phyloP scores from a whole-genome alignment of 2,888 invertebrate genomes.

The Auanema sp. region DNA sequence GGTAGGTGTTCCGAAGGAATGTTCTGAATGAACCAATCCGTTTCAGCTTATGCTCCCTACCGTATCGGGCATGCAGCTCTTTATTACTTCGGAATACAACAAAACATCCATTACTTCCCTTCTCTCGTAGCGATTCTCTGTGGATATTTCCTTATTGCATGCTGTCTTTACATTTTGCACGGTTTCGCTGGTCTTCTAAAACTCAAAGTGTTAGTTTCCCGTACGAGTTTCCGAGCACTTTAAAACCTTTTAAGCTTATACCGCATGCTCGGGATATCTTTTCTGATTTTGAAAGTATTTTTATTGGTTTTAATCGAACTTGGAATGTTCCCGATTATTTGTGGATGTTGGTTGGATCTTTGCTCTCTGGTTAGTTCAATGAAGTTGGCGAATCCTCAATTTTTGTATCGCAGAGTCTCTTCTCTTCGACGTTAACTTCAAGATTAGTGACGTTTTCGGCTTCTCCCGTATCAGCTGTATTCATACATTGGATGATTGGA shows the following conservation, averaged over 20 bases:
- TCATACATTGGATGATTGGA: slow-evolving; percentile 97
- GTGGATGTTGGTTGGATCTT: slow-evolving; percentile 98
- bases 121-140: slow-evolving; percentile 42
- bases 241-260: slow-evolving; percentile 39
- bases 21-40: too few relatives aligned
- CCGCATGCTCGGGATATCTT: slow-evolving; percentile 74
- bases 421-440: slow-evolving; percentile 74
- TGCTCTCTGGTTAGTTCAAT: slow-evolving; percentile 77
- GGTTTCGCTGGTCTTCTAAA: slow-evolving; percentile 80
- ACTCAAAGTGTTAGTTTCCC: slow-evolving; percentile 74
- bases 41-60: slow-evolving; percentile 86
- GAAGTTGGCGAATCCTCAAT: slow-evolving; percentile 26
- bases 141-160: slow-evolving; percentile 85
- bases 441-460: slow-evolving; percentile 83
- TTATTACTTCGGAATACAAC: slow-evolving; percentile 73
- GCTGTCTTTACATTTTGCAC: slow-evolving; percentile 80
- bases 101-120: slow-evolving; percentile 72
- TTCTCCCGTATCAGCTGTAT: slow-evolving; percentile 93
- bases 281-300: slow-evolving; percentile 74
- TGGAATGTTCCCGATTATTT: slow-evolving; percentile 90
- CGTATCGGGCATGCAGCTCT: slow-evolving; percentile 87
- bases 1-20: slow-evolving; percentile 65
- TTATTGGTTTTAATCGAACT: slow-evolving; percentile 93
- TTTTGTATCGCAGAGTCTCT: slow-evolving; percentile 25
- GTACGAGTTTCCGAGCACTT: not conserved